phyloP scores from a whole-genome alignment of 1,140 invertebrate species.

The Nixonia krombeini region DNA sequence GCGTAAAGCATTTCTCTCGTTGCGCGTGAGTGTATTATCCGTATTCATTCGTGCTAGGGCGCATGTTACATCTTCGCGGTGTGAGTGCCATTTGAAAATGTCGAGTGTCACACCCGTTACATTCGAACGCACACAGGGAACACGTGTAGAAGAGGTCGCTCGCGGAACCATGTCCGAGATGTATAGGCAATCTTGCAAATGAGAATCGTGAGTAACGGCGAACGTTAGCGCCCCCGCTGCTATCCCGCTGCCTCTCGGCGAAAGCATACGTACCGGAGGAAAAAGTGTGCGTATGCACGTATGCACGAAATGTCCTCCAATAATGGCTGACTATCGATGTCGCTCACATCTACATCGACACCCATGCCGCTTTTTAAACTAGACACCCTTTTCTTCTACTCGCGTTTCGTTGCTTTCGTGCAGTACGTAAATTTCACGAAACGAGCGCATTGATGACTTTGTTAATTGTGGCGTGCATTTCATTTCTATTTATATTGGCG shows the following conservation, averaged over 20 bases:
- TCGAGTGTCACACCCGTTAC: constrained; percentile 57
- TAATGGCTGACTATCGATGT: constrained; percentile 50
- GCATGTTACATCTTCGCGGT: constrained; percentile 24
- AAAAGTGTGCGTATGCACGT: constrained; percentile 47
- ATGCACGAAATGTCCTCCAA: constrained; percentile 43
- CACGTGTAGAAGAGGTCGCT: constrained; percentile 58
- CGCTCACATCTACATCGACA: constrained; percentile 41
- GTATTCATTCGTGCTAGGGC: constrained; percentile 22
- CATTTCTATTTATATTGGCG: background rate
- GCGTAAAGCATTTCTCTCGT: constrained; percentile 8
- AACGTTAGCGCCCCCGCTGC: constrained; percentile 65
- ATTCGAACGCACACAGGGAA: constrained; percentile 47
- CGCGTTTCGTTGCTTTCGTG: constrained; percentile 14
- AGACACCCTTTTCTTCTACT: constrained; percentile 33
- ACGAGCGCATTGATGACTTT: background rate
- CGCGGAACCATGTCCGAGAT: constrained; percentile 66
- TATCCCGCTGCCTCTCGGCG: constrained; percentile 49
- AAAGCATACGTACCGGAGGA: constrained; percentile 50
- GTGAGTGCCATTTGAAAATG: constrained; percentile 27
- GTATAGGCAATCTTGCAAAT: constrained; percentile 71
- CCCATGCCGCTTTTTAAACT: constrained; percentile 40
- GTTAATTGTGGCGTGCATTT: too few species aligned
- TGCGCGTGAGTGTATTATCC: constrained; percentile 19
- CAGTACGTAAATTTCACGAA: background rate
- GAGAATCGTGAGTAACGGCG: constrained; percentile 70